A percentile compares a stretch with the other conserved stretches of the same genome.
Conservation (phyloP, 1,140 invertebrate genomes). For the Brachionus plicatilis region DNA sequence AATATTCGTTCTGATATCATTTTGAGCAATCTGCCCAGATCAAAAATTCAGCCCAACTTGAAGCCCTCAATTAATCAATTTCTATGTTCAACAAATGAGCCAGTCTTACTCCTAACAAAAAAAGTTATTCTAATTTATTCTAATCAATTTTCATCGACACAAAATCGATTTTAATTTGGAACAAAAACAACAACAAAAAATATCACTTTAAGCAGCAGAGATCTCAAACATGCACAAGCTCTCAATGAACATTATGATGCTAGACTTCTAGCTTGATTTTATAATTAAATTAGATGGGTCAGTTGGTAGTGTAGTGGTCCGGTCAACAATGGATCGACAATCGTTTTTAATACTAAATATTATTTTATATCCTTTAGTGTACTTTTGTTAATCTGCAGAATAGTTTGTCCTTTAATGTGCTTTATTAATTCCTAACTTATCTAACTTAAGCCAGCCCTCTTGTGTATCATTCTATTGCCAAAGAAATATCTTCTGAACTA, state of each 20-base stretch:
- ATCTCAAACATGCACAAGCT: background rate
- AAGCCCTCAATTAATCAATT: background rate
- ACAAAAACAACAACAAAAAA: background rate
- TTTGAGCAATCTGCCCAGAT: background rate
- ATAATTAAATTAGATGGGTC: too few species aligned
- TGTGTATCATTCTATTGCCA: too few species aligned
- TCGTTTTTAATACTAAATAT: too few species aligned
- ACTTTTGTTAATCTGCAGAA: too few species aligned
- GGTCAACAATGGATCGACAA: too few species aligned
- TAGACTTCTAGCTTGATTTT: background rate
- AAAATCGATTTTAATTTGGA: background rate
- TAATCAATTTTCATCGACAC: background rate
- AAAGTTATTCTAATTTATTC: background rate
- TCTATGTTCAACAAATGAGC: background rate
- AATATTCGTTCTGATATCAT: background rate
- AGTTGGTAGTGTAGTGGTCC: too few species aligned
- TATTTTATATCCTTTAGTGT: too few species aligned
- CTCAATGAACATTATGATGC: background rate
- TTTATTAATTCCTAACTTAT: too few species aligned
- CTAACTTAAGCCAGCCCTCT: too few species aligned
- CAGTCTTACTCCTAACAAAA: background rate
- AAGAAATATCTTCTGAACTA: too few species aligned
- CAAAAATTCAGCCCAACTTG: background rate
- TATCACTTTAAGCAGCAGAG: background rate
- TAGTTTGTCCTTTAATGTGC: too few species aligned